Base-by-base conservation (phyloP, 2,113 vertebrate species). In the Oreochromis tanganicae region DNA sequence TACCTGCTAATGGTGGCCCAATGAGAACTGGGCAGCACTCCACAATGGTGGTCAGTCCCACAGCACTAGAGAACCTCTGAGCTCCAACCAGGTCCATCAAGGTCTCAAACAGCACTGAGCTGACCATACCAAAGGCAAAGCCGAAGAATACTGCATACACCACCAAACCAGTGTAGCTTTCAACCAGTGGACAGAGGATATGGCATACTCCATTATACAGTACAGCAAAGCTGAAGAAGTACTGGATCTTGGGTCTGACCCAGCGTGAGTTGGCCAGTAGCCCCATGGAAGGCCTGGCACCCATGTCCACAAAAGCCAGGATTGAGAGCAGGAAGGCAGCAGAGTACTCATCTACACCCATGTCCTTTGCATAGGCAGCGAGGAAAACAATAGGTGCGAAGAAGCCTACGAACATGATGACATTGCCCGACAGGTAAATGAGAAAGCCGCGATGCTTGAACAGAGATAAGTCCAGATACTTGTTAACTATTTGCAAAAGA, bases 371-470 rank as follows among this genome's bases (percentile, higher is more conserved):
- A 56, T 98, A 99, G 4, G 98, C 97, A 14, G 99, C 95, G 59
- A 99, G 96, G 91, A 99, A 99, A 57, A 99, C 98, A 59, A 99
- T 97, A 1, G 99, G 99, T 19, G 99, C 97, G 2, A 99, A 99
- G 94, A 99, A 99, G 2, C 99, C 98, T 2, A 99, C 32, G 88
- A 99, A 99, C 99, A 99, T 98, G 66, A 99, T 98, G 63, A 98
- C 97, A 27, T 99, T 99, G 73, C 99, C 99, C 10, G 97, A 98
- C 54, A 99, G 95, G 93, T 99, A 99, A 89, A 99, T 99, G 73
- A 99, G 96, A 95, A 99, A 99, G 4, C 99, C 98, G 5, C 99
- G 96, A 82, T 99, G 98, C 89, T 97, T 98, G 92, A 99, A 99
- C 48, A 99, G 98, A 2, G 97, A 95, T 75, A 99, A 90, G 92